Conservation (phyloP, 1,140 invertebrate species). For the Cyrtorhinus lividipennis region DNA sequence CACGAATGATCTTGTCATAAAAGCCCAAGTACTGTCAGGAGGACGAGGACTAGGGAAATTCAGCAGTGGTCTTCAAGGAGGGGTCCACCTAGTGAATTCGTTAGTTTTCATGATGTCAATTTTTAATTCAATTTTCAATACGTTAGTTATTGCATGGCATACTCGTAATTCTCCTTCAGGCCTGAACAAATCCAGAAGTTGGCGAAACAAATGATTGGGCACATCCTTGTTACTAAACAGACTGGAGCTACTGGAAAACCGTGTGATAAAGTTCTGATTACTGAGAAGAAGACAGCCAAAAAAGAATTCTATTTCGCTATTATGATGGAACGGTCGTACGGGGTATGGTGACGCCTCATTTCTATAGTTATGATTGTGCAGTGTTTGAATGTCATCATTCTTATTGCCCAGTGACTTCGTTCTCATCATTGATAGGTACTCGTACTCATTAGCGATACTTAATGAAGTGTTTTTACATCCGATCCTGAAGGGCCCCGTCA, state of each 20-base stretch:
- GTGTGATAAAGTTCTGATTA: constrained; percentile 87
- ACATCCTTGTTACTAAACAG: constrained; percentile 83
- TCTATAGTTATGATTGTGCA: no score
- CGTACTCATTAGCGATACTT: no score
- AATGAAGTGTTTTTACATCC: no score
- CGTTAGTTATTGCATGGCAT: no score
- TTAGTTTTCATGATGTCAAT: not conserved
- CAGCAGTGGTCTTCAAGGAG: constrained; percentile 42
- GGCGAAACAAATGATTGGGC: constrained; percentile 74
- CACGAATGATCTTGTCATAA: constrained; percentile 75
- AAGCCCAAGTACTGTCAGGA: constrained; percentile 94
- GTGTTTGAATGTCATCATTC: no score
- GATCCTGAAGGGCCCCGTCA: constrained; percentile 66
- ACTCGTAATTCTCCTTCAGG: no score
- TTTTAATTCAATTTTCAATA: no score
- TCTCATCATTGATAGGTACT: no score
- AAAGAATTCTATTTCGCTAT: constrained; percentile 92
- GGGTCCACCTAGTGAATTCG: constrained; percentile 1
- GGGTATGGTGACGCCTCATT: no score
- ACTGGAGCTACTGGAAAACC: constrained; percentile 80
- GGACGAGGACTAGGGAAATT: constrained; percentile 84
- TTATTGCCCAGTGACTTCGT: no score
- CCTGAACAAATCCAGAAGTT: constrained; percentile 70
- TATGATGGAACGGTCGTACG: constrained; percentile 85
- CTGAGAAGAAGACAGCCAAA: constrained; percentile 80